Evolutionary conservation across 2,113 vertebrate genomes (phyloP).

Genomic region (Amazona guildingii): DNA sequence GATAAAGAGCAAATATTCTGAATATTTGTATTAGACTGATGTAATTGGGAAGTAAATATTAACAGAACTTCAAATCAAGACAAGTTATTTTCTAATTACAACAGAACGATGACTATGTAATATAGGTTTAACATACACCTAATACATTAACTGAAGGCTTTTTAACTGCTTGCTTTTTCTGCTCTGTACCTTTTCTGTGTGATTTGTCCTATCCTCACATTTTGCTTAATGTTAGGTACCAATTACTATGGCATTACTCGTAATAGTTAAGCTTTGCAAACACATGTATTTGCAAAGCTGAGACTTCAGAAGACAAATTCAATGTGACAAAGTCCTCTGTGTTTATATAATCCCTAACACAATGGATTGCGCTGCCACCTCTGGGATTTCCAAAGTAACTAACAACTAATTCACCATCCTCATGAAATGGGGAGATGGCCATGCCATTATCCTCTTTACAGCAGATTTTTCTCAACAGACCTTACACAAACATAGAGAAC

Average conservation of each 20-base stretch:
- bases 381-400: neutral
- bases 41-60: neutral
- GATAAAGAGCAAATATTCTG: neutral
- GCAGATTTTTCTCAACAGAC: neutral
- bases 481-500: neutral
- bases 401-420: neutral
- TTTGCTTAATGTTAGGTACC: neutral
- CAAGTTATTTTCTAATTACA: neutral
- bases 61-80: neutral
- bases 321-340: rapidly evolving
- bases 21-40: neutral
- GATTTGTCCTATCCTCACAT: neutral
- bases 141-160: neutral
- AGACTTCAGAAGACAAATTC: neutral
- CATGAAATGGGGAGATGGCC: neutral
- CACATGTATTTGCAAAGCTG: neutral
- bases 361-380: rapidly evolving
- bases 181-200: neutral
- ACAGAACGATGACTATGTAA: neutral
- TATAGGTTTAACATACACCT: neutral
- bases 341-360: neutral
- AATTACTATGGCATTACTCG: neutral
- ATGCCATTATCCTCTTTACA: rapidly evolving
- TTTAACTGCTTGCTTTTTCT: neutral
- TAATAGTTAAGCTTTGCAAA: neutral